Conservation (phyloP, 2,113 vertebrate species). For the rat (Rattus norvegicus) region GRCr8 NC_086033.1:67701501-67702000, state of each 20-base stretch:
- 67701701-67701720: no score
- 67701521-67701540: background rate
- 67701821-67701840: background rate
- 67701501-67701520: constrained; percentile 16
- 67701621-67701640: no score
- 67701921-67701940: background rate
- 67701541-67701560: background rate
- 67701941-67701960: background rate
- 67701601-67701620: no score
- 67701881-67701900: accelerated
- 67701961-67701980: background rate
- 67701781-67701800: no score
- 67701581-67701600: no score
- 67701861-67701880: background rate
- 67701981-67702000: background rate
- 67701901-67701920: background rate
- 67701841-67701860: background rate
- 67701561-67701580: background rate
- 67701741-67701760: no score
- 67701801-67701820: background rate
- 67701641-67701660: no score
- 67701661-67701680: no score
- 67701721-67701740: no score
- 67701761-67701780: no score
- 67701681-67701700: no score